Evolutionary conservation across 2,888 invertebrate species (phyloP), one percentile per base, ranked within the genome.

Genomic region (Netelia fuscicornis): DNA sequence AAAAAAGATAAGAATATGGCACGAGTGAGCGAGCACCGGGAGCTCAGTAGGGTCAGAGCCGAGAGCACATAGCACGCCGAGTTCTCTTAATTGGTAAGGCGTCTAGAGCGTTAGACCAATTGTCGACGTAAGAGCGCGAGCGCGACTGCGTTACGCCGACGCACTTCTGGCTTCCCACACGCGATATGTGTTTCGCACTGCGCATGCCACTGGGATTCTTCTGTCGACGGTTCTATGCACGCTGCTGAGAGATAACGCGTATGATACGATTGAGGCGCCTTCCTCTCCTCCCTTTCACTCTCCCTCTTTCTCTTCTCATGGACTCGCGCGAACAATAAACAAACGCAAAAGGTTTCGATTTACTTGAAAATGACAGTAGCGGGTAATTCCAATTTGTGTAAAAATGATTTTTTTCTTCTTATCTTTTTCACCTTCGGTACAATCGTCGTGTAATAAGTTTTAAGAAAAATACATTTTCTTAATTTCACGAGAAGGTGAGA

Each of bases 21-120:
- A 72, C 71, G 72, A 78, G 42, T 37, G 81, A 82, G 60, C 23
- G 72, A 76, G 62, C 58, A 23, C 56, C 74, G 62, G 56, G 42
- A 52, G 67, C 9, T 25, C 65, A 70, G 52, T 79, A 52, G 85
- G 85, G 84, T 85, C 84, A 81, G 78, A 85, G 70, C 64, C 64
- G 84, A 85, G 84, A 78, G 78, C 70, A 78, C 70, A 78, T 81
- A 75, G 84, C 81, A 78, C 84, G 81, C 64, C 84, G 87, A 89
- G 87, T 85, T 86, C 86, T 89, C 90, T 90, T 90, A 90, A 90
- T 90, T 90, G 90, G 90, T 88, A 86, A 88, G 90, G 90, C 90
- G 90, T 90, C 90, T 89, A 90, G 88, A 90, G 90, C 90, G 90
- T 90, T 90, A 90, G 90, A 88, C 88, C 90, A 90, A 90, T 90